Evolutionary conservation across 1,140 invertebrate species (phyloP).

Genomic region (Aphaenogaster rudis): DNA sequence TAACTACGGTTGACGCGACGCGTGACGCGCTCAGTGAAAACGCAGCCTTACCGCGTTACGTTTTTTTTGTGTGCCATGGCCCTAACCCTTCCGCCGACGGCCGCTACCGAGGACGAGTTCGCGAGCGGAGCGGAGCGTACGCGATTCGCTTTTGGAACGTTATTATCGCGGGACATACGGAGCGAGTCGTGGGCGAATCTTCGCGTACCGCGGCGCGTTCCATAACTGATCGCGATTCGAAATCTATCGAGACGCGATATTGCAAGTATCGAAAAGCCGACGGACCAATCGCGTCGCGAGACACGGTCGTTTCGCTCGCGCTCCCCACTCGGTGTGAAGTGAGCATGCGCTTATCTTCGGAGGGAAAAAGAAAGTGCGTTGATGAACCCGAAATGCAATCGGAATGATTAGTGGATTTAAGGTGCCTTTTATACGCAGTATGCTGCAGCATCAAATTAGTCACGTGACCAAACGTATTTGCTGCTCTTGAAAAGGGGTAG

Average conservation of each 20-base stretch:
- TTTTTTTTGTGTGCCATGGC: too few relatives aligned
- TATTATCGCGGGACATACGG: background rate
- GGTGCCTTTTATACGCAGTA: too few relatives aligned
- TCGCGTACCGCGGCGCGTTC: too few relatives aligned
- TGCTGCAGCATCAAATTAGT: too few relatives aligned
- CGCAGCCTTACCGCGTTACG: too few relatives aligned
- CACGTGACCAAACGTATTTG: too few relatives aligned
- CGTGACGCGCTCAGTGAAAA: too few relatives aligned
- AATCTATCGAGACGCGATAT: background rate
- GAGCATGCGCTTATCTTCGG: background rate
- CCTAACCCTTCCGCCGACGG: background rate
- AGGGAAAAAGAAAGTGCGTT: background rate
- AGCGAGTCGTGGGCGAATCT: background rate
- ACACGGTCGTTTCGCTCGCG: background rate
- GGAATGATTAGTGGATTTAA: background rate
- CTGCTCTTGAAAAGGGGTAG: too few relatives aligned
- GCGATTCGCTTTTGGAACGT: background rate
- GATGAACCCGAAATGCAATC: background rate
- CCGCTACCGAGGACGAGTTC: background rate
- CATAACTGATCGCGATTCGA: background rate
- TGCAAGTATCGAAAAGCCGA: background rate
- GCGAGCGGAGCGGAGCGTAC: background rate
- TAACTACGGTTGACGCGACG: too few relatives aligned
- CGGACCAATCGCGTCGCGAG: slow-evolving; percentile 5
- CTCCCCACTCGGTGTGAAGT: background rate